Conservation (phyloP, 53 echinoderm and acorn worm genomes). For the Pentamera pediparva region DNA sequence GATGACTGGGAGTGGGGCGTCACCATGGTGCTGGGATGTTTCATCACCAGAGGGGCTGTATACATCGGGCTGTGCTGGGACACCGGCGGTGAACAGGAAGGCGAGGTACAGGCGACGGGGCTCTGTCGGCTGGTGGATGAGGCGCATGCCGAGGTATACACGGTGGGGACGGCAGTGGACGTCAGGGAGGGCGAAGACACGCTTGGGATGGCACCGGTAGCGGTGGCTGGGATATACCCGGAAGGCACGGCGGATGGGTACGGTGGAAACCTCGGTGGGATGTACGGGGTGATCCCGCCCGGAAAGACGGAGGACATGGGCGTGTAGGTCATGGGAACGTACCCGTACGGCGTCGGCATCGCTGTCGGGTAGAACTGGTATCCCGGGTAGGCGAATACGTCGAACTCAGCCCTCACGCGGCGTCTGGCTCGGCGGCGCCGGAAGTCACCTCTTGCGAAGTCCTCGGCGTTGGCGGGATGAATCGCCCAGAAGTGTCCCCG, state of each 20-base stretch:
- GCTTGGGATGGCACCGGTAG: background rate
- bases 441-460: slow-evolving; percentile 83
- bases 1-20: background rate
- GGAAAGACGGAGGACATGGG: background rate
- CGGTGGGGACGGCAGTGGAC: background rate
- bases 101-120: background rate
- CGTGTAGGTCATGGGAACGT: slow-evolving; percentile 54
- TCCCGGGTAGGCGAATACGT: slow-evolving; percentile 50
- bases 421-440: slow-evolving; percentile 84
- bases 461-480: slow-evolving; percentile 85
- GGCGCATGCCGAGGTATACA: background rate
- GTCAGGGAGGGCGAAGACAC: background rate
- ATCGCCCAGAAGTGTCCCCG: slow-evolving; percentile 93
- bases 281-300: slow-evolving; percentile 13
- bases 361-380: slow-evolving; percentile 40
- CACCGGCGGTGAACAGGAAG: background rate
- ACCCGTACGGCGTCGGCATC: slow-evolving; percentile 23
- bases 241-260: background rate
- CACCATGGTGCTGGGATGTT: background rate
- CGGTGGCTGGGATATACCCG: background rate
- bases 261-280: slow-evolving; percentile 1
- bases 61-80: background rate
- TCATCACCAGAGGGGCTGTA: background rate
- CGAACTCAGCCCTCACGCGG: slow-evolving; percentile 58
- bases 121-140: background rate